Percentiles rank a stretch among this genome's conserved stretches.
Conservation (phyloP, 2,797 vertebrate genomes). For the Malurus splendens region DNA sequence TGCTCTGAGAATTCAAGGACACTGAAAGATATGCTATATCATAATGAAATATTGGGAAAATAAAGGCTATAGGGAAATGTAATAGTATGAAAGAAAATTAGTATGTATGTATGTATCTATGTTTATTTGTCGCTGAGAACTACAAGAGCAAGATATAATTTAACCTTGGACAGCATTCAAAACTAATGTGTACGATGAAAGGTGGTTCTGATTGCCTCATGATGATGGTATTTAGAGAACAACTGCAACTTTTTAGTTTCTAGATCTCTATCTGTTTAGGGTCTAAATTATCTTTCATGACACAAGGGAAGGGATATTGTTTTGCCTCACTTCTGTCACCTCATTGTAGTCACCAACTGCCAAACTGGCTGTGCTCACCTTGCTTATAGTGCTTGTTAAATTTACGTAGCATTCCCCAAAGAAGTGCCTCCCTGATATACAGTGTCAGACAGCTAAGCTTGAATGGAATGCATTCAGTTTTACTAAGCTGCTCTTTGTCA, state of each 20-base stretch:
- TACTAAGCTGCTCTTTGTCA: neutral
- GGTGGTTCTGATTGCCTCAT: neutral
- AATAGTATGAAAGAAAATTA: neutral
- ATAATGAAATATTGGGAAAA: neutral
- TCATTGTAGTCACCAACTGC: neutral
- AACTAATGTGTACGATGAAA: neutral
- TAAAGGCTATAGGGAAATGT: neutral
- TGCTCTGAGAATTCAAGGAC: neutral
- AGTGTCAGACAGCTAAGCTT: neutral
- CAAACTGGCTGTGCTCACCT: neutral
- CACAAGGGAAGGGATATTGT: neutral
- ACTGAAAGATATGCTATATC: neutral
- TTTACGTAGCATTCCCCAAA: neutral
- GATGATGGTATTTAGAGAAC: neutral
- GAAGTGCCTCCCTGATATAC: neutral
- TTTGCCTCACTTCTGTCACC: neutral
- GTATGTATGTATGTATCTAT: neutral
- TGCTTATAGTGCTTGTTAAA: neutral
- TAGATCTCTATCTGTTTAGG: neutral
- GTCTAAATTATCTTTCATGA: neutral
- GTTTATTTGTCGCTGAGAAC: neutral
- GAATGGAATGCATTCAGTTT: neutral
- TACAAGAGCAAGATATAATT: neutral
- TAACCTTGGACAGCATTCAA: neutral
- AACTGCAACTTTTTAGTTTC: neutral